A percentile compares a stretch with the other conserved stretches of the same genome.
These are phyloP conservation scores for Scalopus aquaticus DNA, from an alignment of 2,113 vertebrate genomes.

Conservation along the genomic window DNA sequence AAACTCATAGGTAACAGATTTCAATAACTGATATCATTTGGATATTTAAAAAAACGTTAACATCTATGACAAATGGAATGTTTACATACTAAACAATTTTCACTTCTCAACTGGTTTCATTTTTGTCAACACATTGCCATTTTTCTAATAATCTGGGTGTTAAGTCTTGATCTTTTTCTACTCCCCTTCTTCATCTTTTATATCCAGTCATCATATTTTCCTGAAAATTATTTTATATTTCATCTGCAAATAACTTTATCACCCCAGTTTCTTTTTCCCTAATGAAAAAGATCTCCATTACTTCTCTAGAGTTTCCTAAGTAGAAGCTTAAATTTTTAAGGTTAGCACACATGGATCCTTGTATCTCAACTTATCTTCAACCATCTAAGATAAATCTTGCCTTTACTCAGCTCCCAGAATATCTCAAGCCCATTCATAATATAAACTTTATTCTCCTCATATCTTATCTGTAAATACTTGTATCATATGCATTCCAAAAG, in stretches of 20 bases:
- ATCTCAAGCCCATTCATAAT: background rate
- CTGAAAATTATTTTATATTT: background rate
- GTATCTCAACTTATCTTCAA: background rate
- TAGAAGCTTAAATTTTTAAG: conserved; percentile 11
- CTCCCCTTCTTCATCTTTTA: background rate
- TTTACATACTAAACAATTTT: background rate
- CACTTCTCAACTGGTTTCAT: background rate
- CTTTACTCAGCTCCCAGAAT: background rate
- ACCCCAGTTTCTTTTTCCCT: background rate
- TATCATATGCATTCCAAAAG: background rate
- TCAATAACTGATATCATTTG: background rate
- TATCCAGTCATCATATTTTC: background rate
- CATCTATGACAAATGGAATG: background rate
- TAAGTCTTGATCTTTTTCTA: conserved; percentile 33
- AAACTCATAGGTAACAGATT: background rate
- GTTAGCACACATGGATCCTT: background rate
- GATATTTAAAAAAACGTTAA: conserved; percentile 6
- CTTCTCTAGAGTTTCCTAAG: background rate
- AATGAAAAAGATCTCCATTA: background rate
- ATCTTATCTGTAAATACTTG: background rate
- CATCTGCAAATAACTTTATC: background rate
- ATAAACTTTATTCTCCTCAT: background rate
- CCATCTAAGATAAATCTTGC: background rate
- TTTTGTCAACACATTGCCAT: background rate
- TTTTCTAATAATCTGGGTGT: conserved; percentile 13